A percentile compares a stretch with the other conserved stretches of the same genome.
These are phyloP conservation scores for Apostichopus parvimensis DNA, from an alignment of 35 echinoderm and acorn worm species.

Conservation along the genomic window DNA sequence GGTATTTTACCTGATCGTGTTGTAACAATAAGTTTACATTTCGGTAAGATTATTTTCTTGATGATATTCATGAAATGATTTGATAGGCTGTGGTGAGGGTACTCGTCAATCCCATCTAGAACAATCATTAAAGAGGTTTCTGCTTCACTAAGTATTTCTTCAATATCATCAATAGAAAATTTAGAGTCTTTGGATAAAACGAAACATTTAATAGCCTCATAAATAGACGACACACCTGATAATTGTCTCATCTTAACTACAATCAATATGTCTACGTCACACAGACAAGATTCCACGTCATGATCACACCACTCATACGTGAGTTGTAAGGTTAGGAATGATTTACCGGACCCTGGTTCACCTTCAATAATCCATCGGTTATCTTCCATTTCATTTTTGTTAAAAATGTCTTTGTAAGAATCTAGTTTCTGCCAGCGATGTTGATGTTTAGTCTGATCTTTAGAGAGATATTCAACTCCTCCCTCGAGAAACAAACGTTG, in stretches of 20 bases:
- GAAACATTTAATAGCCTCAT: neutral
- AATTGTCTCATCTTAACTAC: neutral
- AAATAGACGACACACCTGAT: neutral
- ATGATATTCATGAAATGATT: neutral
- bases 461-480: neutral
- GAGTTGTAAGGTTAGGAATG: neutral
- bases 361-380: neutral
- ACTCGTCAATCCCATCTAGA: neutral
- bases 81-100: neutral
- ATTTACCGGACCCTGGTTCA: constrained; percentile 1
- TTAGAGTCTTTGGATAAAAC: neutral
- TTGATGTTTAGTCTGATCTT: neutral
- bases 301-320: neutral
- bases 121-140: neutral
- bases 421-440: neutral
- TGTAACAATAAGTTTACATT: neutral
- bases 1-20: neutral
- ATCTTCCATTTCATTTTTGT: neutral
- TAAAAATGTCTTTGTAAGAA: neutral
- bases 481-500: neutral
- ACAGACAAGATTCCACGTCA: neutral
- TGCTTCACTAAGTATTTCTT: neutral
- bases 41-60: neutral
- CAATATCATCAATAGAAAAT: neutral
- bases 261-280: neutral